Conservation (phyloP, 2,797 vertebrate genomes). For the Acanthopagrus latus region DNA sequence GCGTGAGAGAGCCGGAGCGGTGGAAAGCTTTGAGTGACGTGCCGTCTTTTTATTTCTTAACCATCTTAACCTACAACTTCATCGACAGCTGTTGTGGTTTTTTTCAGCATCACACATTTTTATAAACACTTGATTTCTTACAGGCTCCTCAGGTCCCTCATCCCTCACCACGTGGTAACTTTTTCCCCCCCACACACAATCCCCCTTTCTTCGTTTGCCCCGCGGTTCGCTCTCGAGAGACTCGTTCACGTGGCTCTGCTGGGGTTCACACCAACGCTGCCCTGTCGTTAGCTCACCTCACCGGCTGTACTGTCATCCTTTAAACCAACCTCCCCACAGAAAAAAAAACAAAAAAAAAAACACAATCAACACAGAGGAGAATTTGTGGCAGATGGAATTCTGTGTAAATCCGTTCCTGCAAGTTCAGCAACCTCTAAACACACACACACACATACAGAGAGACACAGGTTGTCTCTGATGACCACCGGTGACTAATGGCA, state of each 20-base stretch:
- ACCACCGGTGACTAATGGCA: conserved; percentile 72
- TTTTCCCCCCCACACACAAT: conserved; percentile 7
- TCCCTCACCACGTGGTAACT: conserved; percentile 4
- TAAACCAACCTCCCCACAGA: conserved; percentile 19
- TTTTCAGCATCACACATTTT: background rate
- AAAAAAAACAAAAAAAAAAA: too few species aligned
- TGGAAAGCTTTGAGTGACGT: background rate
- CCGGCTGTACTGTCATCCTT: conserved; percentile 32
- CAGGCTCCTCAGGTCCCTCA: background rate
- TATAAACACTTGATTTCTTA: background rate
- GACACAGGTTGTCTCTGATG: conserved; percentile 38
- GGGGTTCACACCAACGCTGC: conserved; percentile 19
- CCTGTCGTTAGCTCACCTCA: conserved; percentile 33
- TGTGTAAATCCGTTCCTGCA: conserved; percentile 58
- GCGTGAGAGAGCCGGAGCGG: background rate
- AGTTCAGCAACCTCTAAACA: conserved; percentile 55
- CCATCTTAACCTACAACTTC: background rate
- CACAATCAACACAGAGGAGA: conserved; percentile 33
- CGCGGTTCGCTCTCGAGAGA: conserved; percentile 38
- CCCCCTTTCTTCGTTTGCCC: conserved; percentile 29
- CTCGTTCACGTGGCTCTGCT: conserved; percentile 24
- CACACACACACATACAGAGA: conserved; percentile 6
- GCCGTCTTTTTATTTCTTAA: background rate
- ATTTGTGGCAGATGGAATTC: conserved; percentile 64
- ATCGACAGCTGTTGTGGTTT: background rate